Conservation (phyloP, 2,797 vertebrate species). For the Smutsia temminckii region DNA sequence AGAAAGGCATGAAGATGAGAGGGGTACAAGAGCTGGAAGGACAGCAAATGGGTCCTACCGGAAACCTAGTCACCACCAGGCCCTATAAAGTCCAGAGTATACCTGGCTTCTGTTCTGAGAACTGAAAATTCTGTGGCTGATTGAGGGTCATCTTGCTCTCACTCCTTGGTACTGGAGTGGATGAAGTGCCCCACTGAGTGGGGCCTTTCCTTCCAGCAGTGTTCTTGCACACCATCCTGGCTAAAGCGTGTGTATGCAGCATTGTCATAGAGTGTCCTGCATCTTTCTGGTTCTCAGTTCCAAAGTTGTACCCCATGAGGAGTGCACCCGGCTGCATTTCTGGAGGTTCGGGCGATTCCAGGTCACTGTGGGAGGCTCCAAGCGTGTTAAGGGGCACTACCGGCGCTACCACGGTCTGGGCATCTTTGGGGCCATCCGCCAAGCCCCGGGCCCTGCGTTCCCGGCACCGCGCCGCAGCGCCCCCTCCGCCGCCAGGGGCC, state of each 20-base stretch:
- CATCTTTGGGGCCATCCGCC: neutral
- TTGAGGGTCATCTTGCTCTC: neutral
- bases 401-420: neutral
- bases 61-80: neutral
- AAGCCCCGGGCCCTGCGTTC: neutral
- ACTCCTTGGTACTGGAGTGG: neutral
- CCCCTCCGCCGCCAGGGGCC: conserved; percentile 65
- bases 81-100: neutral
- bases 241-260: neutral
- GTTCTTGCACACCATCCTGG: neutral
- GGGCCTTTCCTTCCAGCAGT: neutral
- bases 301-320: conserved; percentile 55
- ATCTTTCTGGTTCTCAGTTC: neutral
- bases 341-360: neutral
- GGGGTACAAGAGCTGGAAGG: neutral
- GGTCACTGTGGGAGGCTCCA: neutral
- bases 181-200: neutral
- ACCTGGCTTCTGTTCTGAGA: conserved; percentile 15
- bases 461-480: neutral
- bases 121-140: neutral
- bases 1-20: neutral
- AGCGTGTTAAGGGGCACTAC: neutral
- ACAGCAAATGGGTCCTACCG: conserved; percentile 16
- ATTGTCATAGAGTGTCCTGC: neutral
- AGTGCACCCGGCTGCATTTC: neutral